Percentiles rank a stretch among this genome's conserved stretches.
Conservation (phyloP, 1,140 invertebrate species). For the Orius laevigatus region DNA sequence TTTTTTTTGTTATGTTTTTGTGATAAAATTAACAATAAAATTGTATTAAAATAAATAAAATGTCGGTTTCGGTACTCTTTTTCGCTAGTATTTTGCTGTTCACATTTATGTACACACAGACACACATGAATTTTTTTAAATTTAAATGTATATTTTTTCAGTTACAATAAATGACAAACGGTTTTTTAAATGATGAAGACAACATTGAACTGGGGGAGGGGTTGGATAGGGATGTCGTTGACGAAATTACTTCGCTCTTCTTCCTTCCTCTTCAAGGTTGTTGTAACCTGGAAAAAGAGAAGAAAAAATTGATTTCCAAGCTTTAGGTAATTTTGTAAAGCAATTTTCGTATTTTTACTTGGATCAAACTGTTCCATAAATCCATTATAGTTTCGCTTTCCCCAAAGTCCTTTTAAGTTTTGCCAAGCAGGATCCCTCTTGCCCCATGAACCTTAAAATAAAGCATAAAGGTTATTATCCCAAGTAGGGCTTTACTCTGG, state of each 20-base stretch:
- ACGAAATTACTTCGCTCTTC: conserved; percentile 1
- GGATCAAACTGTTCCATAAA: background rate
- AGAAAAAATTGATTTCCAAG: background rate
- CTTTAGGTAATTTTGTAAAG: background rate
- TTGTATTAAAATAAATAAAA: no score
- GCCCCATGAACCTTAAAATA: conserved; percentile 37
- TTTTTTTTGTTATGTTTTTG: no score
- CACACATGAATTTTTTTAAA: no score
- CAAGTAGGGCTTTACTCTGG: background rate
- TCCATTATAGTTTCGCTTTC: conserved; percentile 31
- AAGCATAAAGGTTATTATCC: background rate
- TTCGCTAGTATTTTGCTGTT: no score
- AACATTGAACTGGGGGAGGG: no score
- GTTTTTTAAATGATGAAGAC: no score
- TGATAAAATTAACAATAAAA: no score
- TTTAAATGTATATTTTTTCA: no score
- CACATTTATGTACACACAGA: no score
- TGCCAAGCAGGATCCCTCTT: conserved; percentile 55
- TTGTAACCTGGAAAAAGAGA: conserved; percentile 2
- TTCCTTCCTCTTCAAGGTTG: conserved; percentile 1
- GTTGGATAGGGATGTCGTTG: no score
- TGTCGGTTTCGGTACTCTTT: no score
- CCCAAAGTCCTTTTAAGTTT: conserved; percentile 55
- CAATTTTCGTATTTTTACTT: background rate
- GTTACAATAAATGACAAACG: no score